phyloP scores from a whole-genome alignment of 2,797 vertebrate genomes.

The Somateria mollissima region DNA sequence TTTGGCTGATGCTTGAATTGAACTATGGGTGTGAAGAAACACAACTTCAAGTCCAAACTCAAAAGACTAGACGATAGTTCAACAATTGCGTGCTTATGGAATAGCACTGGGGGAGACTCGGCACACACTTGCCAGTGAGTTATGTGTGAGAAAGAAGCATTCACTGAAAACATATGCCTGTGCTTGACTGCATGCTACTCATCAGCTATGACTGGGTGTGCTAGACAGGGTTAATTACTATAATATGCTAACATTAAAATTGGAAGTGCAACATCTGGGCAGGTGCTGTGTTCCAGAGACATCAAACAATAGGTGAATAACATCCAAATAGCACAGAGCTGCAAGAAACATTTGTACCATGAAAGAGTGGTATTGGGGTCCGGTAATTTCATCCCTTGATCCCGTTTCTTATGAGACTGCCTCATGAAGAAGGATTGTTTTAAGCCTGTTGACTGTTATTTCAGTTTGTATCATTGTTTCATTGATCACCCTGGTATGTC shows the following conservation, averaged over 20 bases:
- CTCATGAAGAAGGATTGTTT: not conserved
- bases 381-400: not conserved
- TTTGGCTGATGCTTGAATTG: not conserved
- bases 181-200: not conserved
- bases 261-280: not conserved
- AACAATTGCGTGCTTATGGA: not conserved
- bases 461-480: not conserved
- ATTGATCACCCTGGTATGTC: not conserved
- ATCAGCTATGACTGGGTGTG: not conserved
- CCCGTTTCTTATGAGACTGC: not conserved
- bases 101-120: not conserved
- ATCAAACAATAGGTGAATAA: not conserved
- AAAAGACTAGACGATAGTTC: not conserved
- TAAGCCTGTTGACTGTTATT: not conserved
- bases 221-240: not conserved
- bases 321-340: not conserved
- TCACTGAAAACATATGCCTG: accelerated
- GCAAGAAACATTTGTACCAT: not conserved
- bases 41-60: not conserved
- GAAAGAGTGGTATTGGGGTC: not conserved
- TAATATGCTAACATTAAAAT: not conserved
- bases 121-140: not conserved
- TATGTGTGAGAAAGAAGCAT: not conserved
- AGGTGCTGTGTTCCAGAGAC: not conserved
- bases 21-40: not conserved